A percentile compares a stretch with the other conserved stretches of the same genome.
These are phyloP conservation scores for Threskiornis aethiopicus DNA, from an alignment of 2,797 vertebrate genomes.

Conservation along the genomic window DNA sequence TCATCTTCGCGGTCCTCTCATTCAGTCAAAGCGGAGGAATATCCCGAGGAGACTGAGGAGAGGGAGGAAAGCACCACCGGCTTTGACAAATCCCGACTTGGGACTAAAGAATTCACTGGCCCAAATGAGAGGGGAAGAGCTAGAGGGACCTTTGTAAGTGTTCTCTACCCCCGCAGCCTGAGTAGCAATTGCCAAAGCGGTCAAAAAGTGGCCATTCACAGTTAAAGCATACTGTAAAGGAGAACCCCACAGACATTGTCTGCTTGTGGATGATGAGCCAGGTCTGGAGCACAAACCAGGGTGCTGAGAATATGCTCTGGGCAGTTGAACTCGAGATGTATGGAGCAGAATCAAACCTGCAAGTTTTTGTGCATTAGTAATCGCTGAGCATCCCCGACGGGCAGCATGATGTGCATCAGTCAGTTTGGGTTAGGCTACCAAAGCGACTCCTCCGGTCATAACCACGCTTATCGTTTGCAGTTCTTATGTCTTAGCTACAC, in stretches of 20 bases:
- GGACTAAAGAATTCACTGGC: slow-evolving; percentile 81
- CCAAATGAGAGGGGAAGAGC: slow-evolving; percentile 79
- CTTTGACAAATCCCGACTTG: slow-evolving; percentile 82
- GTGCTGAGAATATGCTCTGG: background rate
- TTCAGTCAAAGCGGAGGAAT: slow-evolving; percentile 83
- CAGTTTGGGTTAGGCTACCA: rapidly evolving
- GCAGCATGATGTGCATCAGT: background rate
- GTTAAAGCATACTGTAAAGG: background rate
- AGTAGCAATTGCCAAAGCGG: rapidly evolving
- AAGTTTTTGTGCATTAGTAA: background rate
- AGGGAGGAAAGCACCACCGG: slow-evolving; percentile 81
- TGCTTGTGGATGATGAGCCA: background rate
- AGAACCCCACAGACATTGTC: background rate
- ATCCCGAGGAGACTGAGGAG: slow-evolving; percentile 78
- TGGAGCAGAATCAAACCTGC: background rate
- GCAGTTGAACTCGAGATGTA: background rate
- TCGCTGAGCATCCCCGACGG: background rate
- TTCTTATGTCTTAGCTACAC: background rate
- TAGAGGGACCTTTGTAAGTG: slow-evolving; percentile 90
- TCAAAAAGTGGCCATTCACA: background rate
- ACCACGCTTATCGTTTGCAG: rapidly evolving
- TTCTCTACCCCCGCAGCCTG: background rate
- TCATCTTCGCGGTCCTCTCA: slow-evolving; percentile 90
- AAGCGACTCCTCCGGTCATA: background rate
- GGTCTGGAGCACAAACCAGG: background rate